Evolutionary conservation across 2,888 invertebrate species (phyloP), one percentile per base, ranked within the genome.

Genomic region (Epirrhoe tristata): DNA sequence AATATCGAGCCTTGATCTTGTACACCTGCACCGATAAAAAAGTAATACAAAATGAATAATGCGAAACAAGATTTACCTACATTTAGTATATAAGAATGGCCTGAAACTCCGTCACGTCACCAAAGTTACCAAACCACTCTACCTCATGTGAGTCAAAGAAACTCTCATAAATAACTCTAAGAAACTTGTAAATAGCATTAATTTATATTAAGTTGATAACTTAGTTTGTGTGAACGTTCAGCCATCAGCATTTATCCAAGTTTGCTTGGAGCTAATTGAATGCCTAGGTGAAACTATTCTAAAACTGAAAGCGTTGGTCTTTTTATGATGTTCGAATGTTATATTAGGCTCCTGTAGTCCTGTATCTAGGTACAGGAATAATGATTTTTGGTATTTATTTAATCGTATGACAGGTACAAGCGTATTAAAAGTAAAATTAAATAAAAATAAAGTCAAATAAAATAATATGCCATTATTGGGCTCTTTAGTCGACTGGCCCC

Each of bases 21-120:
- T 53, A 54, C 67, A 68, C 68, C 64, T 68, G 68, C 68, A 52
- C 39, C 14, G 36, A 61, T 51, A 32, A 52, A 56, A 56, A 36
- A 32, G 16, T 32, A 50, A 2, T 43, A 43, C 39, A 12, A 6
- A 12, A 12, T 10, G 39, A 12, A 7, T 12, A 39, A 39, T n/a
- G 39, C 39, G n/a, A 10, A 39, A 12, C 39, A 12, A 39, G 39
- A 10, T n/a, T n/a, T n/a, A n/a, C n/a, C n/a, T n/a, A n/a, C n/a
- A n/a, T n/a, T n/a, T n/a, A n/a, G n/a, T n/a, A n/a, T n/a, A n/a
- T n/a, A n/a, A n/a, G n/a, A n/a, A n/a, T n/a, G 39, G 12, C 39
- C 3, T 12, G 12, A 43, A 12, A 43, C 12, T 43, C 24, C 24
- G 39, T 12, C 39, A 58, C 24, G 39, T 12, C 39, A 58, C 36